These are phyloP conservation scores for Dendroctonus ponderosae DNA, from an alignment of 1,140 invertebrate species.

Conservation along the genomic window DNA sequence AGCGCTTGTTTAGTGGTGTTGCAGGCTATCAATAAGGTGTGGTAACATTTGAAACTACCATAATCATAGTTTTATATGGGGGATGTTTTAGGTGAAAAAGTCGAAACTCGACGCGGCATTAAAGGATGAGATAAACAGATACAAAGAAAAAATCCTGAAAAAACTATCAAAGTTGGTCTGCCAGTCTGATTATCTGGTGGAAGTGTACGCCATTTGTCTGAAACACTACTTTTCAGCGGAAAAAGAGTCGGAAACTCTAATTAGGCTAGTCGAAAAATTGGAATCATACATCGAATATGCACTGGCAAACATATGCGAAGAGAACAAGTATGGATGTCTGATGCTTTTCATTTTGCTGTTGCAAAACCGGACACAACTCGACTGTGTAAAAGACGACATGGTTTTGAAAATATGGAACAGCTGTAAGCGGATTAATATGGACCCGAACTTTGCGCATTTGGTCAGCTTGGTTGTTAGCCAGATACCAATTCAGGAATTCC, in stretches of 20 bases:
- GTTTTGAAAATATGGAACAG: slow-evolving; percentile 39
- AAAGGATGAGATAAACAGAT: slow-evolving; percentile 17
- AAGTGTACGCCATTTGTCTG: slow-evolving; percentile 27
- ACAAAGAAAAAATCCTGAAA: slow-evolving; percentile 22
- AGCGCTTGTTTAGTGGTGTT: slow-evolving; percentile 26
- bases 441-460: slow-evolving; percentile 40
- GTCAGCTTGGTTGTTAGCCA: slow-evolving; percentile 38
- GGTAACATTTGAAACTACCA: not conserved
- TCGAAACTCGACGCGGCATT: slow-evolving; percentile 29
- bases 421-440: slow-evolving; percentile 33
- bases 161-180: slow-evolving; percentile 25
- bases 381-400: slow-evolving; percentile 31
- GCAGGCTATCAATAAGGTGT: slow-evolving; percentile 32
- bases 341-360: slow-evolving; percentile 40
- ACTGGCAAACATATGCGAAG: slow-evolving; percentile 22
- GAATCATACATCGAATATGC: slow-evolving; percentile 26
- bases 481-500: slow-evolving; percentile 43
- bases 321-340: slow-evolving; percentile 33
- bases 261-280: slow-evolving; percentile 20
- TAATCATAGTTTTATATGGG: not conserved
- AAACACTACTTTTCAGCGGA: slow-evolving; percentile 20
- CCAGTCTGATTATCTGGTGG: slow-evolving; percentile 21
- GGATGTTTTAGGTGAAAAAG: slow-evolving; percentile 37
- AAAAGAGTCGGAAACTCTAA: slow-evolving; percentile 6
- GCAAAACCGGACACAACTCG: slow-evolving; percentile 38